Evolutionary conservation across 2,888 invertebrate species (phyloP).

Genomic region (Prostheceraeus crozeri): DNA sequence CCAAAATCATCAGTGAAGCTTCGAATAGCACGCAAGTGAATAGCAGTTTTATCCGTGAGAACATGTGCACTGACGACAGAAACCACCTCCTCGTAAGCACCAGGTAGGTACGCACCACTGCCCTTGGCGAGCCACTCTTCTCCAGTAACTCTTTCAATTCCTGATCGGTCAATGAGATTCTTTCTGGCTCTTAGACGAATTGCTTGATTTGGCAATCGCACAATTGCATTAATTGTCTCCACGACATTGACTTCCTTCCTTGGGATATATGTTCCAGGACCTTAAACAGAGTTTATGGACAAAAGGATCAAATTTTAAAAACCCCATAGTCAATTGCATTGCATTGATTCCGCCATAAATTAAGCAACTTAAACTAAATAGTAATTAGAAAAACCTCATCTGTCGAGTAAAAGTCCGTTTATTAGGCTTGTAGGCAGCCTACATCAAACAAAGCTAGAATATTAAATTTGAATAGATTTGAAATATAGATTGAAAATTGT

Average conservation of each 20-base stretch:
- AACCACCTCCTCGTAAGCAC: conserved; percentile 59
- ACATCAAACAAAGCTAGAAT: too few species aligned
- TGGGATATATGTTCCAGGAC: conserved; percentile 60
- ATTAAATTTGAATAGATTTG: too few species aligned
- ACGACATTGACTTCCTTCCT: conserved; percentile 58
- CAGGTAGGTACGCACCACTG: conserved; percentile 59
- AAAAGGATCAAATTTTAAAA: too few species aligned
- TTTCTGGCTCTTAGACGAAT: conserved; percentile 57
- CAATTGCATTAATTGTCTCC: conserved; percentile 56
- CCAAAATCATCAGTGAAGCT: conserved; percentile 59
- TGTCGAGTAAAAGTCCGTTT: too few species aligned
- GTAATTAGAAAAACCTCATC: too few species aligned
- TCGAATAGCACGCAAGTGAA: conserved; percentile 56
- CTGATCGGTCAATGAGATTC: conserved; percentile 55
- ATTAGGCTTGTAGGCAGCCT: too few species aligned
- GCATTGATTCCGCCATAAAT: too few species aligned
- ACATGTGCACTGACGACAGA: conserved; percentile 58
- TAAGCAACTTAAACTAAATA: too few species aligned
- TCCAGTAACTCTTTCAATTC: conserved; percentile 48
- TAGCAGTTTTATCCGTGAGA: conserved; percentile 60
- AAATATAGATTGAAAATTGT: too few species aligned
- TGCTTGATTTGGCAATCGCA: conserved; percentile 59
- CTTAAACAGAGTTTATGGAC: too few species aligned
- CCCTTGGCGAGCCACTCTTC: conserved; percentile 60
- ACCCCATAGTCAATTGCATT: too few species aligned